Evolutionary conservation across 2,113 vertebrate genomes (phyloP).

Genomic region (Crypturellus undulatus): DNA sequence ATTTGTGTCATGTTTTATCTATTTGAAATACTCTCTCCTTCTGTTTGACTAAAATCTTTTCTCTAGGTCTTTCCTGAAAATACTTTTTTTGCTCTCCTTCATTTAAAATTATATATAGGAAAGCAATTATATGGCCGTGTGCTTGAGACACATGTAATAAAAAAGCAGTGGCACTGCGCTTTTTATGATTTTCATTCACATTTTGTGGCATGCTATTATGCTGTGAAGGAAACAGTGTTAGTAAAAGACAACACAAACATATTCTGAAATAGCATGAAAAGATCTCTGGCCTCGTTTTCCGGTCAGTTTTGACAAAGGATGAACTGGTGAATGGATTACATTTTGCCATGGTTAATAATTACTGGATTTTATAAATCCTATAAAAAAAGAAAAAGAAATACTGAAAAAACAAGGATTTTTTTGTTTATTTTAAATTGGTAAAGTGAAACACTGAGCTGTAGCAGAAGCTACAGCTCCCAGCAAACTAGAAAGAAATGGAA

Average conservation of each 20-base stretch:
- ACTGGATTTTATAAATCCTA: neutral
- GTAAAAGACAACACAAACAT: neutral
- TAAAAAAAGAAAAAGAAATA: rapidly evolving
- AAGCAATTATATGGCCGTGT: neutral
- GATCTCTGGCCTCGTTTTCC: rapidly evolving
- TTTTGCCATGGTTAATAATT: neutral
- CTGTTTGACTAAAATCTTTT: neutral
- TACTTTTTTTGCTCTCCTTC: neutral
- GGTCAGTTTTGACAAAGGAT: neutral
- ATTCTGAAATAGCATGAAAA: neutral
- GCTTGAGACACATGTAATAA: neutral
- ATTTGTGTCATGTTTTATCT: neutral
- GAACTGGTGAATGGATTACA: neutral
- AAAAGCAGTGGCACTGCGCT: neutral
- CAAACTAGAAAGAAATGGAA: neutral
- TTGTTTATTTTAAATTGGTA: neutral
- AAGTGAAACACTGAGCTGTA: rapidly evolving
- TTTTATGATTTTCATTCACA: neutral
- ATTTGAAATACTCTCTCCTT: neutral
- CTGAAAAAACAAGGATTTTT: neutral
- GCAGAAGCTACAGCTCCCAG: neutral
- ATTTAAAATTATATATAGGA: neutral
- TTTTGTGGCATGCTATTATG: neutral
- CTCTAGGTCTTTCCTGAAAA: neutral
- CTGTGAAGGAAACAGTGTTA: neutral